Percentiles rank a stretch among this genome's conserved stretches.
phyloP scores from a whole-genome alignment of 2,888 invertebrate species.

The Parnassius smintheus region DNA sequence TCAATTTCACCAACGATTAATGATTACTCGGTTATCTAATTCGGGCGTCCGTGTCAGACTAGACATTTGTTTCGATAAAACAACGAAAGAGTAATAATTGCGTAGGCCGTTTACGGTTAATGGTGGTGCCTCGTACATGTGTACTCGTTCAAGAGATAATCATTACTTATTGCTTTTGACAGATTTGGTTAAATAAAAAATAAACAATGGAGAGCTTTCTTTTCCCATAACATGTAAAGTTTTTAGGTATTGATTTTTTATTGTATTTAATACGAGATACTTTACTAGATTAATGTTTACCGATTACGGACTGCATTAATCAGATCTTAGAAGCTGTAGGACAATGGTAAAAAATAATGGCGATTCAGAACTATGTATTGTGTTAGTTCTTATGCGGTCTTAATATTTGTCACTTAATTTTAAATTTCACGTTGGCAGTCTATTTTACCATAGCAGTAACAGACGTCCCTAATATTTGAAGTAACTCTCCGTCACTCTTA shows the following conservation, averaged over 20 bases:
- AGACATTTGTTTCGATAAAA: conserved; percentile 24
- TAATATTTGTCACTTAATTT: too few relatives aligned
- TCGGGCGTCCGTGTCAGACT: conserved; percentile 18
- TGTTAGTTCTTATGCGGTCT: too few relatives aligned
- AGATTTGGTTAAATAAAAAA: conserved; percentile 19
- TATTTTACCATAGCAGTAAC: too few relatives aligned
- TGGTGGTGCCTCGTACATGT: conserved; percentile 8
- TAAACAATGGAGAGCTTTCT: conserved; percentile 15
- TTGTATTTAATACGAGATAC: too few relatives aligned
- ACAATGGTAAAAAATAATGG: too few relatives aligned
- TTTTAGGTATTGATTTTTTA: conserved; percentile 3
- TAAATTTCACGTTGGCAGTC: too few relatives aligned
- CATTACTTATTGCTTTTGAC: conserved; percentile 19
- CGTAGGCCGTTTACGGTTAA: conserved; percentile 15
- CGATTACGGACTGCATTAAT: too few relatives aligned
- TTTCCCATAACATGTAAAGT: conserved; percentile 8
- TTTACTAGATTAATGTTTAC: too few relatives aligned
- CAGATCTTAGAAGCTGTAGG: too few relatives aligned
- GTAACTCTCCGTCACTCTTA: too few relatives aligned
- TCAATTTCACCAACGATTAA: conserved; percentile 58
- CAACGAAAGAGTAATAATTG: conserved; percentile 15
- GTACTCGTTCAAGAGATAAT: conserved; percentile 6
- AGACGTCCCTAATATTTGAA: too few relatives aligned
- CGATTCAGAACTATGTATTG: too few relatives aligned
- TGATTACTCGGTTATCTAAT: conserved; percentile 51